These are phyloP conservation scores for Bilobella aurantiaca DNA, from an alignment of 1,140 invertebrate genomes.

Conservation along the genomic window DNA sequence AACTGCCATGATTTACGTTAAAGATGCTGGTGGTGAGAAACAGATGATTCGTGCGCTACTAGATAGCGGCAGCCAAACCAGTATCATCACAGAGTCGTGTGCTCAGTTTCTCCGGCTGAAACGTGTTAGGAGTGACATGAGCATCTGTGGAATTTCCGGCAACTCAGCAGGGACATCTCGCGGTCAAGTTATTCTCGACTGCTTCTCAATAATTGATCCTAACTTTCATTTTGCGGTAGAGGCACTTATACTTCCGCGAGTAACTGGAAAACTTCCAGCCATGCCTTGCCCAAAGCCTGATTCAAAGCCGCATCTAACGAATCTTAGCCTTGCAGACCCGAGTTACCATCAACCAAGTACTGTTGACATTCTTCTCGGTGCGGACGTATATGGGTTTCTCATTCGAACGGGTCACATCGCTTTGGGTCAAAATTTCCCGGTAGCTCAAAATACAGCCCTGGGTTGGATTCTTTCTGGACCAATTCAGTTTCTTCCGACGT, in stretches of 20 bases:
- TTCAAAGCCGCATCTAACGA: constrained; percentile 6
- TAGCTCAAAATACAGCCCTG: constrained; percentile 1
- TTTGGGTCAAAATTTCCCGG: background rate
- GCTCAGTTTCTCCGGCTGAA: background rate
- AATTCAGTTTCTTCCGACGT: background rate
- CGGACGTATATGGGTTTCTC: background rate
- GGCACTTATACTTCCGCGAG: background rate
- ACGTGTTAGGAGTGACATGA: background rate
- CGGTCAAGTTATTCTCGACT: background rate
- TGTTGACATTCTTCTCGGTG: constrained; percentile 10
- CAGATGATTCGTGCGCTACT: background rate
- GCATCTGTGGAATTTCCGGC: background rate
- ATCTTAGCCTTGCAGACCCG: constrained; percentile 5
- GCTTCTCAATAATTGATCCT: background rate
- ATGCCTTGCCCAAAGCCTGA: background rate
- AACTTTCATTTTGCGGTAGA: too few species aligned
- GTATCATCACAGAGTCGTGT: background rate
- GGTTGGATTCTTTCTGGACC: constrained; percentile 13
- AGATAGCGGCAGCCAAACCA: background rate
- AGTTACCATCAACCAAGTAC: background rate
- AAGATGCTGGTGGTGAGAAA: background rate
- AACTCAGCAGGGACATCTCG: background rate
- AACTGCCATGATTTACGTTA: background rate
- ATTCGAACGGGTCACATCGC: background rate
- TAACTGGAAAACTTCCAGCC: background rate